Percentiles rank a stretch among this genome's conserved stretches.
phyloP scores from a whole-genome alignment of 1,140 invertebrate species.

The Polypedilum vanderplanki region DNA sequence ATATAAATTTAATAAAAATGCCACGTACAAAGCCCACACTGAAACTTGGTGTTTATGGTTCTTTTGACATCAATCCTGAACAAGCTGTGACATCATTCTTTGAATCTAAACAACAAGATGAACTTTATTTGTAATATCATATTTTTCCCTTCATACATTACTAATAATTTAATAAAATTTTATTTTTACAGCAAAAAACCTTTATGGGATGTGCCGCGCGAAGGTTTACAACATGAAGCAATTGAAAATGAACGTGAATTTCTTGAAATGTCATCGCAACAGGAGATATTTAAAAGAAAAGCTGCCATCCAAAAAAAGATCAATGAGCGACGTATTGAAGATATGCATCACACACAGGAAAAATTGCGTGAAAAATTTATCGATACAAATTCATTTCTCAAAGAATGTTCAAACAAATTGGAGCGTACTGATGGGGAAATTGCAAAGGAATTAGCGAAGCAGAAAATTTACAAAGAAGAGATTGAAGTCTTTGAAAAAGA shows the following conservation, averaged over 20 bases:
- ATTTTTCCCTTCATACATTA: background rate
- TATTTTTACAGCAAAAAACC: constrained; percentile 37
- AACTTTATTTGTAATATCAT: constrained; percentile 38
- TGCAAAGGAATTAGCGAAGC: constrained; percentile 33
- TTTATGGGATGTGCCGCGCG: constrained; percentile 37
- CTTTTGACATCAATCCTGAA: constrained; percentile 40
- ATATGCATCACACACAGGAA: constrained; percentile 38
- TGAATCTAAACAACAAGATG: constrained; percentile 38
- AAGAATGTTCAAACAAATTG: constrained; percentile 40
- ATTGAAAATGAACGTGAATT: constrained; percentile 40
- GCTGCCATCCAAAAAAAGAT: constrained; percentile 35
- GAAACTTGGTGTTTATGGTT: constrained; percentile 40
- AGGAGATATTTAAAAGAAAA: constrained; percentile 37
- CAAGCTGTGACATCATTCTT: constrained; percentile 39
- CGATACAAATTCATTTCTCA: constrained; percentile 41
- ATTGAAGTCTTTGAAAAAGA: background rate
- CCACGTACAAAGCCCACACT: constrained; percentile 41
- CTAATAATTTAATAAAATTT: background rate
- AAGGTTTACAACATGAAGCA: constrained; percentile 39
- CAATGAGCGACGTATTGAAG: constrained; percentile 36
- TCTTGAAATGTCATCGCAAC: constrained; percentile 36
- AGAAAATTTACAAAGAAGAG: constrained; percentile 36
- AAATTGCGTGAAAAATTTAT: constrained; percentile 40
- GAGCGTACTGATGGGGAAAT: constrained; percentile 36
- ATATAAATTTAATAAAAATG: constrained; percentile 33